phyloP scores from a whole-genome alignment of 2,888 invertebrate species.

The Malthinus seriepunctatus region DNA sequence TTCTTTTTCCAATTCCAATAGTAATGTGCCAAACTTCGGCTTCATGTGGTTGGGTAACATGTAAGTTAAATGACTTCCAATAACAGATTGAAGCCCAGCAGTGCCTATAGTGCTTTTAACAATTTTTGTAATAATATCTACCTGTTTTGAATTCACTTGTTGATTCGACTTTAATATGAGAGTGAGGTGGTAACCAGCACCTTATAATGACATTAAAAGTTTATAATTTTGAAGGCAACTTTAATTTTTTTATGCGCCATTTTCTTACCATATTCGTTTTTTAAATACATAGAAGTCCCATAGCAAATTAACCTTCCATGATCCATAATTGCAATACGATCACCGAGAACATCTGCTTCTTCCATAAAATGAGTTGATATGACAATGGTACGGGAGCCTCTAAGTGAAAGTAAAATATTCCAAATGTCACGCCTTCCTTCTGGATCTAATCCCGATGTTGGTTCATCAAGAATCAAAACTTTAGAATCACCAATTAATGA shows the following conservation, averaged over 20 bases:
- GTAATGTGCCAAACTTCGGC: slow-evolving; percentile 62
- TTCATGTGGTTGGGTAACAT: slow-evolving; percentile 62
- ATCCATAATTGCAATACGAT: slow-evolving; percentile 86
- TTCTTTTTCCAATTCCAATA: slow-evolving; percentile 65
- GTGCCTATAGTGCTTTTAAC: slow-evolving; percentile 40
- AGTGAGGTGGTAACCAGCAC: slow-evolving; percentile 72
- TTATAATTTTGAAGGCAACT: no score
- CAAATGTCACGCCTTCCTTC: slow-evolving; percentile 85
- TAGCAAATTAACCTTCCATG: slow-evolving; percentile 73
- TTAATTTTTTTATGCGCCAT: slow-evolving; percentile 37
- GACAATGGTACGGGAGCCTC: slow-evolving; percentile 73
- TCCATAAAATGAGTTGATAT: slow-evolving; percentile 96
- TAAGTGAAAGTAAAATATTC: slow-evolving; percentile 72
- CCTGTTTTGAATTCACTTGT: no score
- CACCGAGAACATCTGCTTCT: slow-evolving; percentile 90
- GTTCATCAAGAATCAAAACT: no score
- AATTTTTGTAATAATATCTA: slow-evolving; percentile 36
- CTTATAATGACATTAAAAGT: slow-evolving; percentile 56
- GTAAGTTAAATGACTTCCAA: slow-evolving; percentile 53
- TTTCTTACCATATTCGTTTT: slow-evolving; percentile 62
- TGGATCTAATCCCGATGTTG: slow-evolving; percentile 91
- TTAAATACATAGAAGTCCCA: slow-evolving; percentile 83
- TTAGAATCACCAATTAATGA: no score
- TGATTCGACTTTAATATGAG: slow-evolving; percentile 64
- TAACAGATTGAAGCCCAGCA: slow-evolving; percentile 48